phyloP scores from a whole-genome alignment of 2,888 invertebrate genomes.

The Icerya purchasi region DNA sequence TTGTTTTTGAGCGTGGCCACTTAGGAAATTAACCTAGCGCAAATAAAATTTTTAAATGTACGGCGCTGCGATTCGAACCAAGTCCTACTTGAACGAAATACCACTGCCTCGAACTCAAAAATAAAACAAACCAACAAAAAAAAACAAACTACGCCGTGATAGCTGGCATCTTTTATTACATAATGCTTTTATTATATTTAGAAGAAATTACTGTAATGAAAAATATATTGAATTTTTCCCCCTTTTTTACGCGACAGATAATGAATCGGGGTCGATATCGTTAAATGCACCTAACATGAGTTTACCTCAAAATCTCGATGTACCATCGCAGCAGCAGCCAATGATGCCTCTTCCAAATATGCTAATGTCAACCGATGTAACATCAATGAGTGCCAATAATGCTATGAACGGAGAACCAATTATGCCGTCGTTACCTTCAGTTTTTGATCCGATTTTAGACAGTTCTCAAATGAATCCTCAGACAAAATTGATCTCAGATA shows the following conservation, averaged over 20 bases:
- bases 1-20: too few relatives aligned
- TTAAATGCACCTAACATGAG: neutral
- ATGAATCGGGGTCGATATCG: neutral
- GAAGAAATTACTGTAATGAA: too few relatives aligned
- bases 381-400: neutral
- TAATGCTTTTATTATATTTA: too few relatives aligned
- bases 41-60: too few relatives aligned
- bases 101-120: too few relatives aligned
- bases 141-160: too few relatives aligned
- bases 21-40: too few relatives aligned
- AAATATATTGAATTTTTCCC: too few relatives aligned
- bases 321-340: neutral
- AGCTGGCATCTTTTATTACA: too few relatives aligned
- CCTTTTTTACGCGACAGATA: neutral
- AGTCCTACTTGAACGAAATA: too few relatives aligned
- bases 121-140: too few relatives aligned
- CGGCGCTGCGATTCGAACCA: too few relatives aligned
- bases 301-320: neutral
- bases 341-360: neutral
- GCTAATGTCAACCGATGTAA: neutral
- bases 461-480: slow-evolving; percentile 12
- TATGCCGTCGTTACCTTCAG: slow-evolving; percentile 15
- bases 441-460: slow-evolving; percentile 20
- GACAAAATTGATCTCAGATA: neutral
- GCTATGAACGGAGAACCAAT: neutral